phyloP scores from a whole-genome alignment of 2,797 vertebrate genomes.

The Hydrophis major region DNA sequence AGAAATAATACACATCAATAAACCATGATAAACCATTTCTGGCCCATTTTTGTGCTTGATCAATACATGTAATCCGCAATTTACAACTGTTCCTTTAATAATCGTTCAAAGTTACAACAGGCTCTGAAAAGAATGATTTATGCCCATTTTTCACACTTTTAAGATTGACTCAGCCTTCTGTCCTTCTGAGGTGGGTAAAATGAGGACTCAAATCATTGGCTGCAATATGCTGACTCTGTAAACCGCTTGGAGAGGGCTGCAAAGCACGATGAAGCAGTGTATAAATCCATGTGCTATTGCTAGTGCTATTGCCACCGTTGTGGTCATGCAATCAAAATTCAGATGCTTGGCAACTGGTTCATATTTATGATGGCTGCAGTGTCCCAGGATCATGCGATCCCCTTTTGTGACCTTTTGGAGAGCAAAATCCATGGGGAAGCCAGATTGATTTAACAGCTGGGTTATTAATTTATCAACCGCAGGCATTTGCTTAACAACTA shows the following conservation, averaged over 20 bases:
- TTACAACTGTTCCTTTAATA: neutral
- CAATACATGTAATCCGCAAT: neutral
- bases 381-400: neutral
- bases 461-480: neutral
- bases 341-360: neutral
- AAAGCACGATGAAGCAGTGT: no score
- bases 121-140: neutral
- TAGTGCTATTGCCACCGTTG: neutral
- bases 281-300: no score
- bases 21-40: neutral
- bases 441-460: neutral
- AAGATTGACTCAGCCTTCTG: no score
- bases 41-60: neutral
- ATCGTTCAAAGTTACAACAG: neutral
- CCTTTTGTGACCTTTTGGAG: neutral
- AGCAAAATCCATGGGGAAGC: neutral
- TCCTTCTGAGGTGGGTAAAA: no score
- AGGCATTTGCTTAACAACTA: neutral
- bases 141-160: neutral
- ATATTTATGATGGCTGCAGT: neutral
- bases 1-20: conserved; percentile 2
- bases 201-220: no score
- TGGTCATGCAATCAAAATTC: neutral
- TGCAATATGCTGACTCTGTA: no score
- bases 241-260: no score